Percentiles rank a stretch among this genome's conserved stretches.
Conservation (phyloP, 2,888 invertebrate genomes). For the Coecobrya sp. region DNA sequence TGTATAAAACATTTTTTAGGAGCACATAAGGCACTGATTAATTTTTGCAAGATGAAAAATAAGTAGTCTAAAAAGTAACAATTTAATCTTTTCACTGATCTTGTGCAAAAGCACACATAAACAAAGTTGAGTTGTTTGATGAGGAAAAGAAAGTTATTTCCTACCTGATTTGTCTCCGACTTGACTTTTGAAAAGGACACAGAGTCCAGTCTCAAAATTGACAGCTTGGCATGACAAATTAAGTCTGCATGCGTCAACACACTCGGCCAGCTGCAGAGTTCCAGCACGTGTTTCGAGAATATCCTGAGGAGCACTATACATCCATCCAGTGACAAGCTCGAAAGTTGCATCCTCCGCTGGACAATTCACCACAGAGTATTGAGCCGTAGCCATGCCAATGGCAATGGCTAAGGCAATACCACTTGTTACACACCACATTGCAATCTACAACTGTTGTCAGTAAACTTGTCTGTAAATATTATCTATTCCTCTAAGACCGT, state of each 20-base stretch:
- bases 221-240: slow-evolving; percentile 87
- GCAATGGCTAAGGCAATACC: slow-evolving; percentile 68
- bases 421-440: slow-evolving; percentile 67
- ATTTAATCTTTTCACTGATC: background rate
- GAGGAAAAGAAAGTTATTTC: slow-evolving; percentile 30
- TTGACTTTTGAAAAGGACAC: slow-evolving; percentile 87
- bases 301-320: slow-evolving; percentile 88
- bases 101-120: background rate
- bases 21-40: background rate
- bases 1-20: background rate
- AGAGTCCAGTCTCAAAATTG: slow-evolving; percentile 88
- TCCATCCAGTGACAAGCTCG: slow-evolving; percentile 88
- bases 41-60: background rate
- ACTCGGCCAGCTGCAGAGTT: slow-evolving; percentile 87
- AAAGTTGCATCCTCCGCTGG: slow-evolving; percentile 87
- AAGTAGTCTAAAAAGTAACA: background rate
- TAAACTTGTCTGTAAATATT: background rate
- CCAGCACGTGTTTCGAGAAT: slow-evolving; percentile 88
- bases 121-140: background rate
- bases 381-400: slow-evolving; percentile 78
- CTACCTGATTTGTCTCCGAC: slow-evolving; percentile 87
- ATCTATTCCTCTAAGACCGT: background rate
- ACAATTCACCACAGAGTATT: slow-evolving; percentile 88
- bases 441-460: background rate
- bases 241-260: slow-evolving; percentile 87